Percentiles rank a stretch among this genome's conserved stretches.
Evolutionary conservation across 2,113 vertebrate species (phyloP).

Genomic region (Aptenodytes patagonicus): DNA sequence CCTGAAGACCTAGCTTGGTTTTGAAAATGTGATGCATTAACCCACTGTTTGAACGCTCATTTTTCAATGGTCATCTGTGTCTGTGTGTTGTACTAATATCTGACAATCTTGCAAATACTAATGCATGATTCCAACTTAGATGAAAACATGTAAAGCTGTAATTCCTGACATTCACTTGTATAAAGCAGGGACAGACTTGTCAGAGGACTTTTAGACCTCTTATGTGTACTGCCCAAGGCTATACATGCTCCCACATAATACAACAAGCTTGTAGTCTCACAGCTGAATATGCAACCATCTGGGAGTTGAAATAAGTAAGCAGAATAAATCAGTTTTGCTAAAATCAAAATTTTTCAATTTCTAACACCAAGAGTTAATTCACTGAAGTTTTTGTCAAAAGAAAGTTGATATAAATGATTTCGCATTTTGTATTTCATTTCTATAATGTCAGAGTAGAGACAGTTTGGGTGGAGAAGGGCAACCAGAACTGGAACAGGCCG

Average conservation of each 20-base stretch:
- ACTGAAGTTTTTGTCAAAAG: not conserved
- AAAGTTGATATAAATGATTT: not conserved
- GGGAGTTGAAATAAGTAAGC: not conserved
- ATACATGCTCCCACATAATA: not conserved
- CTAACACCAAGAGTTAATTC: not conserved
- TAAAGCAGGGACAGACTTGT: not conserved
- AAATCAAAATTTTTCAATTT: rapidly evolving
- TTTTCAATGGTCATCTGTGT: not conserved
- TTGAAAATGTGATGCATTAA: not conserved
- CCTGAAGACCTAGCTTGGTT: not conserved
- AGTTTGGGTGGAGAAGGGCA: not conserved
- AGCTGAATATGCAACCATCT: not conserved
- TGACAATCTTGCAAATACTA: not conserved
- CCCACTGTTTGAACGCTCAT: not conserved
- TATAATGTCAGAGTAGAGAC: not conserved
- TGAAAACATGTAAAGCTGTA: not conserved
- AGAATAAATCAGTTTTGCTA: not conserved
- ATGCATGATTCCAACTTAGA: not conserved
- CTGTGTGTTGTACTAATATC: not conserved
- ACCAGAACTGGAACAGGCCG: not conserved
- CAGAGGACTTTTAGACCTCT: not conserved
- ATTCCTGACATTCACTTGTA: not conserved
- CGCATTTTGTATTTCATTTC: not conserved
- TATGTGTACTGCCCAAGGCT: not conserved
- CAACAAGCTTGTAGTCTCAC: not conserved